Evolutionary conservation across 2,113 vertebrate species (phyloP).

Genomic region (Thunnus thynnus): DNA sequence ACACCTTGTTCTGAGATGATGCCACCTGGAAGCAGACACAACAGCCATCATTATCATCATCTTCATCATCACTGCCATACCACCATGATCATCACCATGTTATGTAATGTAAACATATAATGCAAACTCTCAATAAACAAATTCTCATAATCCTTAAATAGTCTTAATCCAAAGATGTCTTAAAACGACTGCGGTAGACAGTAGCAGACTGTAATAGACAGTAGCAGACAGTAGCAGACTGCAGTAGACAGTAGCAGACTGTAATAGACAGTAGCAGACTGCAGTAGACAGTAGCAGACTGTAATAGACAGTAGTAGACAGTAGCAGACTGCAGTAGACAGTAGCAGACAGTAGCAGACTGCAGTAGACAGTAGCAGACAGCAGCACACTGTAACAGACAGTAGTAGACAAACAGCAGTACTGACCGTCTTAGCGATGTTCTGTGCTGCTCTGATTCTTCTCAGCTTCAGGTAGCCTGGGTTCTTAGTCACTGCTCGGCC

Average conservation of each 20-base stretch:
- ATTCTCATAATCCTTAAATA: no score
- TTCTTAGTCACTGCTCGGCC: constrained; percentile 93
- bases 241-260: background rate
- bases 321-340: background rate
- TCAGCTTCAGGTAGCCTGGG: constrained; percentile 94
- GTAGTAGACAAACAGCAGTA: background rate
- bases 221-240: background rate
- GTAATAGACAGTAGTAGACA: no score
- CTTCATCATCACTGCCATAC: background rate
- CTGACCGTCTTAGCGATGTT: constrained; percentile 95
- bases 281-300: background rate
- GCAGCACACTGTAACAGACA: no score
- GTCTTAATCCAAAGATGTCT: no score
- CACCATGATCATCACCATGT: background rate
- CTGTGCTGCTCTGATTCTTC: constrained; percentile 94
- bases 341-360: background rate
- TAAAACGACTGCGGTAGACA: background rate
- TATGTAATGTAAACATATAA: background rate
- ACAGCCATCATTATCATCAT: background rate
- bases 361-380: background rate
- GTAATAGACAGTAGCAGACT: no score
- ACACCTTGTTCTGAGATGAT: constrained; percentile 92
- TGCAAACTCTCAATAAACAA: no score
- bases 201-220: background rate
- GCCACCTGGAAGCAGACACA: constrained; percentile 85